Evolutionary conservation across 2,888 invertebrate species (phyloP), one percentile per base, ranked within the genome.

Genomic region (Drosophila koepferae): DNA sequence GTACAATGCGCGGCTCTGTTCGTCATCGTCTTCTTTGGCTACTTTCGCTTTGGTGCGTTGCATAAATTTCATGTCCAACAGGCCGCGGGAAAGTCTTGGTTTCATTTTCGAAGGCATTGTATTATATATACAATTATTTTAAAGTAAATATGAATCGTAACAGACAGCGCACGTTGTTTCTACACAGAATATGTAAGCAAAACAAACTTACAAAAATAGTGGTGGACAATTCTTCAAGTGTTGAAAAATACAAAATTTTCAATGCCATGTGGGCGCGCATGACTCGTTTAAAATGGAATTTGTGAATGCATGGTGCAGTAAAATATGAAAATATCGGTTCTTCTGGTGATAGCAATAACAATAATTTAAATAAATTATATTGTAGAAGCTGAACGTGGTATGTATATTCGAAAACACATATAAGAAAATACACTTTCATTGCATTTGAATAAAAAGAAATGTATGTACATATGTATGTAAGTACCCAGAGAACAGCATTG

Each of bases 1-100:
- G 91, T 97, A 97, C 93, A 97, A 95, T 63, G 94, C 94, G 76
- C 95, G 94, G 0, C 95, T 94, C 82, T 95, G 95, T 38, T 94
- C 94, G 72, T 94, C 95, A 72, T 95, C 95, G 38, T 93, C 92
- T 92, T 96, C 96, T 89, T 95, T 95, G 86, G 95, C 94, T 43
- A 95, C 94, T 87, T 96, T 95, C 55, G 95, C 95, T 92, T 95
- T 96, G 5, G 95, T 95, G 86, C 95, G 95, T 88, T 95, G 95
- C 96, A 96, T 96, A 88, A 96, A 96, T 92, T 97, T 97, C 97
- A 97, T 97, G 75, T 97, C 96, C 80, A 97, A 92, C 68, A 97
- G 95, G 5, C 95, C 95, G 91, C 96, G 96, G 0, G 97, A 97
- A 51, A 97, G 93, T 78, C 94, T 94, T 86, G 94, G 85, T 38